A percentile compares a stretch with the other conserved stretches of the same genome.
Conservation (phyloP, 2,797 vertebrate genomes). For the Margarornis squamiger region DNA sequence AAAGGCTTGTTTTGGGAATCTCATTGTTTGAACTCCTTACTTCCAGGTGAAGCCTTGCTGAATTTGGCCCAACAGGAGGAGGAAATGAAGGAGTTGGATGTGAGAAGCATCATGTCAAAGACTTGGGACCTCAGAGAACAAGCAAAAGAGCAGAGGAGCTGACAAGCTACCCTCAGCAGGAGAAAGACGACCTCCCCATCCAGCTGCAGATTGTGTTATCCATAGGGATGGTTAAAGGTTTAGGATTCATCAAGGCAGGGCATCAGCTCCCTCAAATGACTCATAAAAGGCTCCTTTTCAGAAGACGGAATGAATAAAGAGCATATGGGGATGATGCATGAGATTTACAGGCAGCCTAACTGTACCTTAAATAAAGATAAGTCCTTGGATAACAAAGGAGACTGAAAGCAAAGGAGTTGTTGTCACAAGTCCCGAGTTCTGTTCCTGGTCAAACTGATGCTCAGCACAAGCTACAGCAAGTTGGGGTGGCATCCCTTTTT, state of each 20-base stretch:
- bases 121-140: conserved; percentile 63
- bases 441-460: background rate
- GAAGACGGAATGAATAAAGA: background rate
- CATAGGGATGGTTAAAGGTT: background rate
- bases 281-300: background rate
- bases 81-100: conserved; percentile 75
- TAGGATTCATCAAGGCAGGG: background rate
- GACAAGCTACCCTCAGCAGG: conserved; percentile 71
- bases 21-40: background rate
- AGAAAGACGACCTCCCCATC: conserved; percentile 76
- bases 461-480: background rate
- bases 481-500: background rate
- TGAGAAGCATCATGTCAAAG: conserved; percentile 72
- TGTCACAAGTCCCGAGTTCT: background rate
- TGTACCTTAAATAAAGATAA: background rate
- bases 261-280: background rate
- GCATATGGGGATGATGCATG: background rate
- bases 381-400: background rate
- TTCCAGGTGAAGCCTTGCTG: conserved; percentile 77
- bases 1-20: background rate
- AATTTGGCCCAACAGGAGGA: conserved; percentile 75
- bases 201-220: conserved; percentile 65
- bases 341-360: background rate
- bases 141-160: conserved; percentile 76
- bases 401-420: background rate